These are phyloP conservation scores for Stenodema calcarata DNA, from an alignment of 2,888 invertebrate genomes.

Conservation along the genomic window DNA sequence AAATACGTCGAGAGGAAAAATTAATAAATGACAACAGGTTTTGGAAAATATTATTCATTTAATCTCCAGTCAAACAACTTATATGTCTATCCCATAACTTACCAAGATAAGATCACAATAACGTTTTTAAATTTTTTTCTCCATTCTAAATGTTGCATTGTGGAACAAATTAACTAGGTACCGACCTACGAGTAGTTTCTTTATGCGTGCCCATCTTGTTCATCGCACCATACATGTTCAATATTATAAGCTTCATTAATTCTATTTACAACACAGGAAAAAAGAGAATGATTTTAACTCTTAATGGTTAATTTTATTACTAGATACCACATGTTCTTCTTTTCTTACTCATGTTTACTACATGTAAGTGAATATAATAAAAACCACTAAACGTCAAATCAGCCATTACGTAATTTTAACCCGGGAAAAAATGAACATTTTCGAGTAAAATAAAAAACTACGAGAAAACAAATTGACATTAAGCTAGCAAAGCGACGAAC, in stretches of 20 bases:
- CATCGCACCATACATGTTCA: background rate
- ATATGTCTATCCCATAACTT: slow-evolving; percentile 53
- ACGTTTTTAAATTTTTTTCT: slow-evolving; percentile 44
- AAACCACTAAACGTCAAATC: slow-evolving; percentile 20
- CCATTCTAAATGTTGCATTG: slow-evolving; percentile 34
- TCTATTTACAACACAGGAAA: slow-evolving; percentile 50
- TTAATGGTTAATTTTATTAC: slow-evolving; percentile 24
- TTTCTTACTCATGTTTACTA: background rate
- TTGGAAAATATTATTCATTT: slow-evolving; percentile 53
- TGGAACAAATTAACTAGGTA: slow-evolving; percentile 43
- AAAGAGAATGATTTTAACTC: background rate
- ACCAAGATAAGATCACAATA: slow-evolving; percentile 53
- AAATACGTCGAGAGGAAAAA: no score
- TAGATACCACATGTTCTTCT: slow-evolving; percentile 22
- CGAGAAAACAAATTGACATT: background rate
- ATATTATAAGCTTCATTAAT: slow-evolving; percentile 1
- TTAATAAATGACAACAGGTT: background rate
- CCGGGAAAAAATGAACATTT: background rate
- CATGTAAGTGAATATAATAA: slow-evolving; percentile 7
- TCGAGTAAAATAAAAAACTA: background rate
- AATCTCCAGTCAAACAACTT: slow-evolving; percentile 53
- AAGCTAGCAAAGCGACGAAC: background rate
- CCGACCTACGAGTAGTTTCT: background rate
- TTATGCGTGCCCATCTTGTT: slow-evolving; percentile 3
- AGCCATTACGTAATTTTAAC: slow-evolving; percentile 1